phyloP scores from a whole-genome alignment of 2,888 invertebrate species.

The Platycheirus rosarum region DNA sequence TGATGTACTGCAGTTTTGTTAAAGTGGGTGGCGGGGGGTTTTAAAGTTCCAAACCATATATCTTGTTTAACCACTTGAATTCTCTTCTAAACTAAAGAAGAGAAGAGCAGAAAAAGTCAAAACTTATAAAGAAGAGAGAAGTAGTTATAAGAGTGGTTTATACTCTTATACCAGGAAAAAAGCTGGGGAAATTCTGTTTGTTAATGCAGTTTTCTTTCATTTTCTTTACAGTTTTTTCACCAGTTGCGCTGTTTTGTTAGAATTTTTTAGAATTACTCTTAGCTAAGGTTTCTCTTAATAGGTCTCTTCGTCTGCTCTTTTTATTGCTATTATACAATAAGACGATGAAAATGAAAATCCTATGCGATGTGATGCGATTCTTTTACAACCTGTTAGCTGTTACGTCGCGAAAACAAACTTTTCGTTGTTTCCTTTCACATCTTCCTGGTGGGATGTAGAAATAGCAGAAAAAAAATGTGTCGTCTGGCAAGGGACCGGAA shows the following conservation, averaged over 20 bases:
- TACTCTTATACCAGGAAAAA: slow-evolving; percentile 50
- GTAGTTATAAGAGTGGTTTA: slow-evolving; percentile 56
- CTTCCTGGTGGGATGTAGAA: background rate
- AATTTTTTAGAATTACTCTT: slow-evolving; percentile 1
- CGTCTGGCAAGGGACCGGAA: slow-evolving; percentile 11
- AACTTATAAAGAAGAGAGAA: background rate
- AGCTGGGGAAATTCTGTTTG: slow-evolving; percentile 35
- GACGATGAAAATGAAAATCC: slow-evolving; percentile 37
- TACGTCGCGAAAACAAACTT: slow-evolving; percentile 69
- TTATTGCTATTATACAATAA: slow-evolving; percentile 29
- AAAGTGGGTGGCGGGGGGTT: background rate
- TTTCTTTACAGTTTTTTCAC: slow-evolving; percentile 12
- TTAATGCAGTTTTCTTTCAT: slow-evolving; percentile 51
- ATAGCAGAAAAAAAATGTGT: background rate
- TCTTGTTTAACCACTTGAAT: background rate
- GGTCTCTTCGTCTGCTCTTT: too few species aligned
- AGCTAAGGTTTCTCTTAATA: too few species aligned
- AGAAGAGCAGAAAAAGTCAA: too few species aligned
- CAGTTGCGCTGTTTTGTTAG: slow-evolving; percentile 45
- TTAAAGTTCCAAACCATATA: background rate
- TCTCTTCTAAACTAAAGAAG: slow-evolving; percentile 22
- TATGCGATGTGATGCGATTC: slow-evolving; percentile 46
- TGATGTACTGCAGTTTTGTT: slow-evolving; percentile 3
- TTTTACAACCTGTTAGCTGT: slow-evolving; percentile 76
- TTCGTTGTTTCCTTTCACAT: slow-evolving; percentile 5